A percentile compares a stretch with the other conserved stretches of the same genome.
These are phyloP conservation scores for Actinia equina DNA, from an alignment of 64 coral and sea anemone species.

Conservation along the genomic window DNA sequence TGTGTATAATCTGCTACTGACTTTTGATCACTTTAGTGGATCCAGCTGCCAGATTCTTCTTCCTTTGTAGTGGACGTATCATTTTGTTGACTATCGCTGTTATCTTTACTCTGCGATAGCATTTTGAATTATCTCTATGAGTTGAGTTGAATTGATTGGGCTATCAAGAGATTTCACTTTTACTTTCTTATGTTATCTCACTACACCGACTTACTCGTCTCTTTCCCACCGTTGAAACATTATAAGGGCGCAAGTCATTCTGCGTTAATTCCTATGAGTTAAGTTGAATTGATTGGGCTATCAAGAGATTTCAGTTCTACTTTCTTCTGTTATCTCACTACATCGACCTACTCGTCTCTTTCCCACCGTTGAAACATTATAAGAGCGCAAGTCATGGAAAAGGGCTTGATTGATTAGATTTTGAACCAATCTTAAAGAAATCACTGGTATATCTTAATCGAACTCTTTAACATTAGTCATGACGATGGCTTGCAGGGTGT, in stretches of 20 bases:
- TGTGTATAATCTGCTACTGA: background rate
- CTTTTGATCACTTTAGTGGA: background rate
- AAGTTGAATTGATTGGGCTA: conserved; percentile 3
- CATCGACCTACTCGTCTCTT: background rate
- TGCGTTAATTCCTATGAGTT: background rate
- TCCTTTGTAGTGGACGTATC: background rate
- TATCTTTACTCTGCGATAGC: background rate
- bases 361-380: no score
- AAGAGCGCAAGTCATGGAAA: background rate
- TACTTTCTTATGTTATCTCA: background rate
- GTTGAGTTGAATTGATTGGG: background rate
- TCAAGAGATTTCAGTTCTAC: background rate
- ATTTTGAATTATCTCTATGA: background rate
- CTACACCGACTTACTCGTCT: background rate
- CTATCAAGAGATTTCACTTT: background rate
- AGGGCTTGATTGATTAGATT: background rate
- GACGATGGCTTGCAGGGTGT: background rate
- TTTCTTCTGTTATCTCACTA: background rate
- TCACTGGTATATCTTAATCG: background rate
- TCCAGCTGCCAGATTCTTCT: background rate
- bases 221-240: background rate
- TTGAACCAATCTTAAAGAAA: background rate
- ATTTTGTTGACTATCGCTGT: background rate
- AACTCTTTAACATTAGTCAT: background rate
- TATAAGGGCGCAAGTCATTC: background rate